Conservation (phyloP, 2,888 invertebrate genomes). For the Lepidonotus clava region DNA sequence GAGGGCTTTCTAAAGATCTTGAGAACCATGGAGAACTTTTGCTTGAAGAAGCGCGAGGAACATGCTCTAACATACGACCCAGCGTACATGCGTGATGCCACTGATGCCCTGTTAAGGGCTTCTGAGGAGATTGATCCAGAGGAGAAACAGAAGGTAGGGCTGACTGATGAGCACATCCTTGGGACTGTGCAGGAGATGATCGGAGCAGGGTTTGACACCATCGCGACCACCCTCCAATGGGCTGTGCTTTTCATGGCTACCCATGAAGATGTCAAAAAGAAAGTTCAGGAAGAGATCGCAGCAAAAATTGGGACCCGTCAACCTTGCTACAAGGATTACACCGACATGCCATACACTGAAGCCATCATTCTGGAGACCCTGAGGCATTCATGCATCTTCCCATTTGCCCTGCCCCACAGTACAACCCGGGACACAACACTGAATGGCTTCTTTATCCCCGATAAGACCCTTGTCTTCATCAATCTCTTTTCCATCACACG, state of each 20-base stretch:
- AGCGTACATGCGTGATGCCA: slow-evolving; percentile 70
- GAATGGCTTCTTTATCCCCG: slow-evolving; percentile 67
- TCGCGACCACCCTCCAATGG: slow-evolving; percentile 74
- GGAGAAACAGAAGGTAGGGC: slow-evolving; percentile 68
- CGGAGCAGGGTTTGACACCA: slow-evolving; percentile 76
- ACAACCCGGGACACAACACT: slow-evolving; percentile 68
- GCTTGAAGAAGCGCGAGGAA: slow-evolving; percentile 68
- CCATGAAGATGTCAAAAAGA: slow-evolving; percentile 70
- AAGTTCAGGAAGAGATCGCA: slow-evolving; percentile 71
- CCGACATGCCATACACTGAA: slow-evolving; percentile 70
- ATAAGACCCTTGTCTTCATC: slow-evolving; percentile 71
- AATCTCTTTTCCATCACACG: slow-evolving; percentile 74
- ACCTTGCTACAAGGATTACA: slow-evolving; percentile 67
- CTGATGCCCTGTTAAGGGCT: slow-evolving; percentile 72
- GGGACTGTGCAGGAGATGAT: slow-evolving; percentile 74
- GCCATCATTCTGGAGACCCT: slow-evolving; percentile 71
- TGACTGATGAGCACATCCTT: slow-evolving; percentile 71
- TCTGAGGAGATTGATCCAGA: slow-evolving; percentile 66
- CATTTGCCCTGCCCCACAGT: slow-evolving; percentile 75
- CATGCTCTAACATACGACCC: slow-evolving; percentile 71
- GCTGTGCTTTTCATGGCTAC: slow-evolving; percentile 71
- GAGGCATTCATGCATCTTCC: slow-evolving; percentile 72
- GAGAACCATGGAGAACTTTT: slow-evolving; percentile 40
- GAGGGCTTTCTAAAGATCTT: slow-evolving; percentile 70
- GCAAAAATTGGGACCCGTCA: slow-evolving; percentile 66